These are phyloP conservation scores for Nebria salina DNA, from an alignment of 2,888 invertebrate genomes.

Conservation along the genomic window DNA sequence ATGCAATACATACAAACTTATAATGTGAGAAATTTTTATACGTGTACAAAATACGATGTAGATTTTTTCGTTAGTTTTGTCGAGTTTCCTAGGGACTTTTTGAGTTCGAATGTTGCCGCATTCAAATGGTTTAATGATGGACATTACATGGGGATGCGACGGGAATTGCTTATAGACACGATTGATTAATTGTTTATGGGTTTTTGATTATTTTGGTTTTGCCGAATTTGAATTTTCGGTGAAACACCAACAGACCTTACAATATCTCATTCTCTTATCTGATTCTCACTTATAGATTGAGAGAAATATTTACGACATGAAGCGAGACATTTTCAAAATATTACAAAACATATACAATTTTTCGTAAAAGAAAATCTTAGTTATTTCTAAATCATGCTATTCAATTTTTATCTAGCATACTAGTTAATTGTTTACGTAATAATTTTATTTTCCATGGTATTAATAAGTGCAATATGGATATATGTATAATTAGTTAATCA, in stretches of 20 bases:
- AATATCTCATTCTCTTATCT: not conserved
- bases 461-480: slow-evolving; percentile 25
- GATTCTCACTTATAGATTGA: not conserved
- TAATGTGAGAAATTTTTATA: slow-evolving; percentile 46
- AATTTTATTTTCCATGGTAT: not conserved
- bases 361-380: too few species aligned
- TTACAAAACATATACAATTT: too few species aligned
- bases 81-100: slow-evolving; percentile 39
- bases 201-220: slow-evolving; percentile 41
- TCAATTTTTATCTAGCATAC: too few species aligned
- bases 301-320: not conserved
- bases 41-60: slow-evolving; percentile 44
- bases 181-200: slow-evolving; percentile 45
- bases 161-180: slow-evolving; percentile 29
- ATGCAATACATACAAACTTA: slow-evolving; percentile 47
- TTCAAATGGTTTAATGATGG: slow-evolving; percentile 44
- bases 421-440: too few species aligned
- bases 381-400: too few species aligned
- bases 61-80: slow-evolving; percentile 33
- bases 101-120: slow-evolving; percentile 31
- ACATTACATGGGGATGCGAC: slow-evolving; percentile 40
- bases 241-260: not conserved
- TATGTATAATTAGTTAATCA: slow-evolving; percentile 6
- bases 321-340: too few species aligned
- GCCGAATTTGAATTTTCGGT: slow-evolving; percentile 25